Conservation (phyloP, 2,113 vertebrate genomes). For the Petrocephalus microphthalmus region DNA sequence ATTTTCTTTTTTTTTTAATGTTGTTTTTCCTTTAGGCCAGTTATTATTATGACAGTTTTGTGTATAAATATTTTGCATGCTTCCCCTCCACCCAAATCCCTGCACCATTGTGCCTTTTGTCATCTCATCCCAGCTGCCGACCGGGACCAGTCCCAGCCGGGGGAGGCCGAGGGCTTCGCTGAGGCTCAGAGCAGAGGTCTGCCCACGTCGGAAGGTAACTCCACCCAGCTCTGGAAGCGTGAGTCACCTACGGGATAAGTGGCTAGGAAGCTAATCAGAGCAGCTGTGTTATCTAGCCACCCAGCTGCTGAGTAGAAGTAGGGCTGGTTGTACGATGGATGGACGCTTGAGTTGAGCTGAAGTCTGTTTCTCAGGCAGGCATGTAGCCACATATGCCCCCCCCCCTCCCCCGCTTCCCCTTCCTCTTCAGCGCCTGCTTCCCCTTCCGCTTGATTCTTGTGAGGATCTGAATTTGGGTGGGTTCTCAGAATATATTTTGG, state of each 20-base stretch:
- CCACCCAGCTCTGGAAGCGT: not conserved
- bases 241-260: not conserved
- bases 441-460: too few species aligned
- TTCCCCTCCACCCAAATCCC: not conserved
- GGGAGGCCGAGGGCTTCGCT: constrained; percentile 58
- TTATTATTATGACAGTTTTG: not conserved
- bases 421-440: too few species aligned
- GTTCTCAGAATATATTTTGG: not conserved
- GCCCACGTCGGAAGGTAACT: constrained; percentile 73
- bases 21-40: not conserved
- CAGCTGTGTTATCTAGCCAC: not conserved
- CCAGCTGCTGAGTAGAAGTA: not conserved
- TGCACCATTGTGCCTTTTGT: constrained; percentile 9
- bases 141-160: constrained; percentile 56
- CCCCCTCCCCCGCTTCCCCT: not conserved
- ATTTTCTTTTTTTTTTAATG: not conserved
- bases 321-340: not conserved
- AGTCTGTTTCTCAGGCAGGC: not conserved
- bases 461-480: not conserved
- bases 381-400: not conserved
- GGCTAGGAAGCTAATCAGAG: not conserved
- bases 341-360: not conserved
- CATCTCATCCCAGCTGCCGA: constrained; percentile 53
- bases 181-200: constrained; percentile 64
- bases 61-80: constrained; percentile 15